Base-by-base conservation (phyloP, 2,888 invertebrate species). In the Drosophila longiperda region DNA sequence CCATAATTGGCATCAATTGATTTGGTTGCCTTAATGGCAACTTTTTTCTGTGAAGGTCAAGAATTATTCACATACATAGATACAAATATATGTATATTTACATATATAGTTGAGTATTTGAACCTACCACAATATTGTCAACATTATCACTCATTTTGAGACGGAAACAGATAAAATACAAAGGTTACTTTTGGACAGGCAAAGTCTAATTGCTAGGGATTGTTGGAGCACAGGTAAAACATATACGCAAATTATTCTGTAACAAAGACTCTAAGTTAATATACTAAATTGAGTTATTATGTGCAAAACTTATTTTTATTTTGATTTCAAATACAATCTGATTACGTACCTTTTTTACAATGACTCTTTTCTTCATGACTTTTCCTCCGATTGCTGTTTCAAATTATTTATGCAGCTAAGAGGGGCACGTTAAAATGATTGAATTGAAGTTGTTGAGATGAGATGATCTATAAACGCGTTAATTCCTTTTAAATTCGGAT, bases 261-360 rank as follows among this genome's bases (percentile, higher is more conserved):
- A 87, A 45, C 45, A 85, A 53, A 67, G 59, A 66, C 73, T 69
- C 59, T 66, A 40, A 45, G 68, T 72, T 62, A 59, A 38, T 38
- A 54, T 66, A 54, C 71, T 64, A 60, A 49, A 48, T 45, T 7
- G 11, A 42, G 38, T 66, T 54, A 61, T 42, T 78, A 63, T 38
- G n/a, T 49, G 26, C 49, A 17, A 54, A 29, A 45, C 36, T 4
- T 33, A 15, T 42, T n/a, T 48, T 2, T 52, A 38, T 45, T 58
- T 49, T 3, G 1, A 49, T 15, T 26, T 50, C 49, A 9, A 11
- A 33, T n/a, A 42, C 32, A 3, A 6, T 53, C 20, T 58, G 53
- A 49, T 61, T 71, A 81, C 73, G 72, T 84, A 87, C 86, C 75
- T 88, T 87, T 66, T 88, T 87, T 2, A 86, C 68, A 55, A 88